These are phyloP conservation scores for Thrips palmi DNA, from an alignment of 1,140 invertebrate genomes.

Conservation along the genomic window DNA sequence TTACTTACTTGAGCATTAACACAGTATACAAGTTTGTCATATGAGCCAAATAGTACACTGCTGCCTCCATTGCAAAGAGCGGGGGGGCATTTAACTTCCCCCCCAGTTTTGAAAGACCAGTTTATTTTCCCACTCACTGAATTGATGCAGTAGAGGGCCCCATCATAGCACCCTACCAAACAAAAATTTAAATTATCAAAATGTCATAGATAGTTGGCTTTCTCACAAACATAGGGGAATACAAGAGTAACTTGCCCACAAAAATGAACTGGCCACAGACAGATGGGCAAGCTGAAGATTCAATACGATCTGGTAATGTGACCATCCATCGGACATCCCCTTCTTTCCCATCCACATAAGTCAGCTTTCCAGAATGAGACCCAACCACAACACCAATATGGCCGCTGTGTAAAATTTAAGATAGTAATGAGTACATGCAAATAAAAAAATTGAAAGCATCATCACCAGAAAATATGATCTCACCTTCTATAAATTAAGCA, in stretches of 20 bases:
- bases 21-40: conserved; percentile 43
- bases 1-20: conserved; percentile 22
- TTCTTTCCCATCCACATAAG: conserved; percentile 27
- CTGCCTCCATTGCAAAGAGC: conserved; percentile 21
- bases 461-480: conserved; percentile 19
- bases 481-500: conserved; percentile 30
- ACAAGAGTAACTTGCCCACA: conserved; percentile 21
- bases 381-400: conserved; percentile 28
- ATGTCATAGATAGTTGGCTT: too few species aligned
- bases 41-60: conserved; percentile 41
- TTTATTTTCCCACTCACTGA: conserved; percentile 29
- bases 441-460: conserved; percentile 19
- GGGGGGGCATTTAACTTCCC: conserved; percentile 46
- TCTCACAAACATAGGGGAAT: conserved; percentile 20
- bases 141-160: conserved; percentile 38
- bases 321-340: conserved; percentile 23
- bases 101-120: conserved; percentile 39
- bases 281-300: conserved; percentile 31
- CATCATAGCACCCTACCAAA: conserved; percentile 44
- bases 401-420: conserved; percentile 18
- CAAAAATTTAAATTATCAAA: too few species aligned
- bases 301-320: conserved; percentile 30
- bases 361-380: conserved; percentile 39
- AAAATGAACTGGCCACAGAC: conserved; percentile 21
- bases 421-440: conserved; percentile 27